Percentiles rank a stretch among this genome's conserved stretches.
Conservation (phyloP, 1,140 invertebrate species). For the Scaptomyza graminum region DNA sequence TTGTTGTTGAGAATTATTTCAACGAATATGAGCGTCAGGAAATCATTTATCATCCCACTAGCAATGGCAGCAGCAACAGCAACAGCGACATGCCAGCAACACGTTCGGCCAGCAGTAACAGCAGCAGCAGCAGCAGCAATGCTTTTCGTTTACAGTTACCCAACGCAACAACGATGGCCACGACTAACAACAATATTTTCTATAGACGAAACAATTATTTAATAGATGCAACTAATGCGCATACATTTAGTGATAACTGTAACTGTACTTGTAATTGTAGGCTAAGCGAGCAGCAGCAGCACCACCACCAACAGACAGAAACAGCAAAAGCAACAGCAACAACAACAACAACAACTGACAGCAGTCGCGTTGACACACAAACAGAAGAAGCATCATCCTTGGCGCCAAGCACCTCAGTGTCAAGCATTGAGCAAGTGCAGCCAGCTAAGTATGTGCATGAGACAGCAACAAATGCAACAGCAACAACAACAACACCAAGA, state of each 20-base stretch:
- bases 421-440: conserved; percentile 74
- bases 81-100: conserved; percentile 33
- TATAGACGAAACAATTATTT: conserved; percentile 71
- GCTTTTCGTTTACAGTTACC: conserved; percentile 38
- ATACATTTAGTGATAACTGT: conserved; percentile 81
- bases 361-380: conserved; percentile 29
- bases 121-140: conserved; percentile 27
- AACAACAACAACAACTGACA: conserved; percentile 47
- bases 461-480: conserved; percentile 8
- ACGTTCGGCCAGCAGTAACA: conserved; percentile 12
- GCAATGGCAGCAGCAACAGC: conserved; percentile 51
- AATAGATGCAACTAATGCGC: conserved; percentile 71
- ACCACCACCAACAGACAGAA: conserved; percentile 31
- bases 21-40: conserved; percentile 83
- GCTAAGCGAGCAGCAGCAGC: conserved; percentile 53
- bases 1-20: conserved; percentile 83
- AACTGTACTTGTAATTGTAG: conserved; percentile 81
- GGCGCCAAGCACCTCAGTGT: conserved; percentile 70
- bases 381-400: conserved; percentile 58
- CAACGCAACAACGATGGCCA: conserved; percentile 28
- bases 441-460: conserved; percentile 28
- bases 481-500: not conserved
- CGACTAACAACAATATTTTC: conserved; percentile 79
- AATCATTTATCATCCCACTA: conserved; percentile 81
- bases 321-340: conserved; percentile 39